Evolutionary conservation across 2,888 invertebrate genomes (phyloP), one percentile per base, ranked within the genome.

Genomic region (Troilus luridus): DNA sequence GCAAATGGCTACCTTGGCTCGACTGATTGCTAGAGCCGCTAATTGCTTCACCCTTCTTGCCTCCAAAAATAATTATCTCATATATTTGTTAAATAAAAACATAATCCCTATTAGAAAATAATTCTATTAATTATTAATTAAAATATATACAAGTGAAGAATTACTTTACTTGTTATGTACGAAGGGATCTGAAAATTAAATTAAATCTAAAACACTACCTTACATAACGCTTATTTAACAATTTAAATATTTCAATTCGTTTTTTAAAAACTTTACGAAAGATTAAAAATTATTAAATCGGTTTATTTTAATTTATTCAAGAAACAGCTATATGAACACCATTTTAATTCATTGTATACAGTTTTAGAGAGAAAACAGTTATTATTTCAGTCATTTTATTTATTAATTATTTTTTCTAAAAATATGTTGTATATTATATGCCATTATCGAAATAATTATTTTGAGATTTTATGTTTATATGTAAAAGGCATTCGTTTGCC

Each of bases 1-100:
- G 81, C 81, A 85, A 85, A 85, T 85, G 81, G 81, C 81, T 85
- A 56, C 41, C 81, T 72, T 27, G 24, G 14, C 24, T 72, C 72
- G 27, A 72, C 72, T 72, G 72, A 72, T 72, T 17, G 24, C 27
- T 27, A 14, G 72, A 24, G 27, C 27, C 72, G 27, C 14, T 72
- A 41, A 72, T 24, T 11, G 10, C 12, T 27, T 27, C n/a, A 64
- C 24, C 11, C 8, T 64, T 27, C 8, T 72, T 72, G 72, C 72
- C 72, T 72, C 72, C 72, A 72, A 72, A 72, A 72, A 72, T 17
- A 67, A 12, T 72, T 27, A 6, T 72, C 3, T 72, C 14, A 72
- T 27, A 14, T 27, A 72, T 72, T 72, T 5, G 7, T 27, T 5
- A 72, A 27, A 72, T 67, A 27, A 27, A 24, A 14, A 72, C 8